Conservation (phyloP, 2,113 vertebrate species). For the Strigops habroptila region DNA sequence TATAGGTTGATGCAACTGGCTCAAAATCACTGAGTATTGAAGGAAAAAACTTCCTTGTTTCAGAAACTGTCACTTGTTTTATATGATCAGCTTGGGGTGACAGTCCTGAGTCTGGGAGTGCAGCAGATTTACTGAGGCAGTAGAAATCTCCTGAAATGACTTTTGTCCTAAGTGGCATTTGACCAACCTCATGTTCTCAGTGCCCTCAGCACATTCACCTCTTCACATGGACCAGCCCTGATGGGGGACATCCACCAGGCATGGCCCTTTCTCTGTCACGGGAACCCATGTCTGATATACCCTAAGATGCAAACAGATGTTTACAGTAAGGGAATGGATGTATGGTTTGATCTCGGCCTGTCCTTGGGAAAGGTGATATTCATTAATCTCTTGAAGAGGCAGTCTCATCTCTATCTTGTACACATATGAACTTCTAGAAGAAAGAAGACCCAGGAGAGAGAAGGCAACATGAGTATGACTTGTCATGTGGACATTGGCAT, state of each 20-base stretch:
- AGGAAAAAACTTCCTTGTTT: background rate
- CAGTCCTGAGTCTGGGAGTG: background rate
- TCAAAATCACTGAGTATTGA: background rate
- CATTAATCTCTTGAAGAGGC: background rate
- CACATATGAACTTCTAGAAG: background rate
- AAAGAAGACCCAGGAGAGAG: background rate
- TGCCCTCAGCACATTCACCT: fast-evolving
- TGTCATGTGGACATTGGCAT: background rate
- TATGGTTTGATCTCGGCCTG: background rate
- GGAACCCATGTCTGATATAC: background rate
- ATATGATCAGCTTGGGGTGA: background rate
- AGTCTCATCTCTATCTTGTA: background rate
- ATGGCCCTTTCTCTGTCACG: background rate
- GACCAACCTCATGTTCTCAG: background rate
- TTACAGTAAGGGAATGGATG: background rate
- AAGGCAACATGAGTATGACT: background rate
- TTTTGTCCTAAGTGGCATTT: slow-evolving; percentile 15
- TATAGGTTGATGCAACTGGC: background rate
- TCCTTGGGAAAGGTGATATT: background rate
- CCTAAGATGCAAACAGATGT: background rate
- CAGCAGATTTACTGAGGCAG: background rate
- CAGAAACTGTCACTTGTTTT: background rate
- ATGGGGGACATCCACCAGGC: background rate
- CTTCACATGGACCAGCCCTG: background rate
- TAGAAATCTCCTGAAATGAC: background rate